phyloP scores from a whole-genome alignment of 2,797 vertebrate genomes.

The Centroberyx gerrardi region DNA sequence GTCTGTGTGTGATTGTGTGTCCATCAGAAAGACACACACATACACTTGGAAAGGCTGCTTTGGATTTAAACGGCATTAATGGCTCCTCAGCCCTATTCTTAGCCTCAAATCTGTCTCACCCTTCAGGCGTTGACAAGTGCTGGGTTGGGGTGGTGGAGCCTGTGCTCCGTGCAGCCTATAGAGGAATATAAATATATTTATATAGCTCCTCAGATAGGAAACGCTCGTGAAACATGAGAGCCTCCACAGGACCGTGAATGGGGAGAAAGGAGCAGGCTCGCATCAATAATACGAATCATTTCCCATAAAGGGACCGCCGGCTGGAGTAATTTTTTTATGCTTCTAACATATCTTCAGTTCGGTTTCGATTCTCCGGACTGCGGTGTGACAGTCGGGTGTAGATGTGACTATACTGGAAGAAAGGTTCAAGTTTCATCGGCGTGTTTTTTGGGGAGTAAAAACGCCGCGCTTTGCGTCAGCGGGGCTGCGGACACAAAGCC shows the following conservation, averaged over 20 bases:
- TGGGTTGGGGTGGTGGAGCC: conserved; percentile 41
- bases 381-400: neutral
- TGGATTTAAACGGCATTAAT: conserved; percentile 76
- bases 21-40: conserved; percentile 24
- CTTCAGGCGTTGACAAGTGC: conserved; percentile 60
- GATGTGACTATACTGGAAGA: neutral
- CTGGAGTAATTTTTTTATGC: neutral
- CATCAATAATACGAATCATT: conserved; percentile 9
- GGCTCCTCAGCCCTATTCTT: conserved; percentile 72
- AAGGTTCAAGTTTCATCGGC: conserved; percentile 29
- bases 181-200: conserved; percentile 35
- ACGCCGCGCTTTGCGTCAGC: conserved; percentile 57
- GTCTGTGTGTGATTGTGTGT: neutral
- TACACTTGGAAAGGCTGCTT: conserved; percentile 21
- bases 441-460: conserved; percentile 1
- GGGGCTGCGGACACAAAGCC: conserved; percentile 59
- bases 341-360: neutral
- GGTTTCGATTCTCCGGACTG: conserved; percentile 2
- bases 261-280: conserved; percentile 27
- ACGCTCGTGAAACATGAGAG: conserved; percentile 61
- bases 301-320: conserved; percentile 18
- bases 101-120: conserved; percentile 71
- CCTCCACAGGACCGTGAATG: conserved; percentile 41
- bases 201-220: conserved; percentile 65
- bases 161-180: conserved; percentile 62